Percentiles rank a stretch among this genome's conserved stretches.
Evolutionary conservation across 2,888 invertebrate species (phyloP).

Genomic region (Torymus auratus): DNA sequence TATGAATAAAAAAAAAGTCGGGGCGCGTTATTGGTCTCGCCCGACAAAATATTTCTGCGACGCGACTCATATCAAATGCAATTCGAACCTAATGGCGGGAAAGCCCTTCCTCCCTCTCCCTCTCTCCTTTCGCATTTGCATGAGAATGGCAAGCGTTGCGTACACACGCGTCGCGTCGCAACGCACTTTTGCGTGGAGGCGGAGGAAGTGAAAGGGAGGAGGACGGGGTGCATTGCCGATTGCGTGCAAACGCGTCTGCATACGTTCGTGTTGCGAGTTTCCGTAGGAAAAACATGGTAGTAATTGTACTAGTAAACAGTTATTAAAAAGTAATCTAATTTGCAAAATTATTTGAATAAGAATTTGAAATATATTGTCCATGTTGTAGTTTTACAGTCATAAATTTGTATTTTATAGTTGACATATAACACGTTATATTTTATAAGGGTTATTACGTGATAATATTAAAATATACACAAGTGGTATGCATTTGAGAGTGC

Average conservation of each 20-base stretch:
- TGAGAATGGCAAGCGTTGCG: conserved; percentile 60
- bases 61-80: conserved; percentile 60
- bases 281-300: too few species aligned
- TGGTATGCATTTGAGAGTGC: too few species aligned
- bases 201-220: not conserved
- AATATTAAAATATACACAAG: too few species aligned
- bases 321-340: too few species aligned
- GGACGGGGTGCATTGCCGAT: conserved; percentile 31
- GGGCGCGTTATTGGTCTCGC: not conserved
- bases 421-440: too few species aligned
- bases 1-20: conserved; percentile 5
- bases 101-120: conserved; percentile 41
- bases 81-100: conserved; percentile 60
- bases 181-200: conserved; percentile 11
- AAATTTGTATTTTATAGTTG: too few species aligned
- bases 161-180: too few species aligned
- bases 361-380: too few species aligned
- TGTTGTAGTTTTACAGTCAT: too few species aligned
- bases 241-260: conserved; percentile 8
- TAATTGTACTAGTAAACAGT: too few species aligned
- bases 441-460: too few species aligned
- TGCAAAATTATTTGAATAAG: too few species aligned
- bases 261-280: not conserved
- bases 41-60: not conserved
- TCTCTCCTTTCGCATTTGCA: conserved; percentile 60